These are phyloP conservation scores for Muscicapa adusta DNA, from an alignment of 2,113 vertebrate species.

Conservation along the genomic window DNA sequence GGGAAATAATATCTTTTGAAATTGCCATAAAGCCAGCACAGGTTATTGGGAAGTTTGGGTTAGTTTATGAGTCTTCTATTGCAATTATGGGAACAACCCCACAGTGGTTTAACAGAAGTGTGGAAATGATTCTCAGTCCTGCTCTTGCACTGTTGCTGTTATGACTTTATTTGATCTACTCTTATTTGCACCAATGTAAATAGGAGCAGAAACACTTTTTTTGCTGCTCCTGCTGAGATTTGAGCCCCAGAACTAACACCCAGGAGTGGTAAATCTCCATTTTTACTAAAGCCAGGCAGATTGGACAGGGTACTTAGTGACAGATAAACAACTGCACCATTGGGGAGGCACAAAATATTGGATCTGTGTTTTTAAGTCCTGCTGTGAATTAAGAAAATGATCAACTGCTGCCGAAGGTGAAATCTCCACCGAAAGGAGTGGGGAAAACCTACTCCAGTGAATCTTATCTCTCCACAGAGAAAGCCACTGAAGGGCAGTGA, in stretches of 20 bases:
- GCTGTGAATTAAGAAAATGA: constrained; percentile 51
- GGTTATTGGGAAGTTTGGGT: constrained; percentile 11
- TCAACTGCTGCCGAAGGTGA: constrained; percentile 19
- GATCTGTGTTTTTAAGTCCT: constrained; percentile 10
- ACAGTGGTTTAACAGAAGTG: neutral
- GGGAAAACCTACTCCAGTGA: neutral
- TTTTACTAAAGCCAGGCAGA: neutral
- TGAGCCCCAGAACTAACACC: neutral
- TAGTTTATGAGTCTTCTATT: neutral
- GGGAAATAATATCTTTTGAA: constrained; percentile 22
- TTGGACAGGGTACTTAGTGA: constrained; percentile 6
- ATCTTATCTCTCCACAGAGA: neutral
- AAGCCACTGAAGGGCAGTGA: neutral
- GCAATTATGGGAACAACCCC: neutral
- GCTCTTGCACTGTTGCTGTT: neutral
- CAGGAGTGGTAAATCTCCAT: neutral
- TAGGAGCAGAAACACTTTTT: neutral
- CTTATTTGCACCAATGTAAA: constrained; percentile 14
- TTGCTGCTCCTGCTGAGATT: neutral
- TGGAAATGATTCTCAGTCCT: neutral
- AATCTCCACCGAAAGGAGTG: neutral
- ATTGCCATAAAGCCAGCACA: neutral
- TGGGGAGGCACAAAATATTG: neutral
- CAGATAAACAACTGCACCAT: constrained; percentile 29
- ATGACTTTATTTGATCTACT: neutral